Base-by-base conservation (phyloP, 1,140 invertebrate species). In the Anagrus nilaparvatae region DNA sequence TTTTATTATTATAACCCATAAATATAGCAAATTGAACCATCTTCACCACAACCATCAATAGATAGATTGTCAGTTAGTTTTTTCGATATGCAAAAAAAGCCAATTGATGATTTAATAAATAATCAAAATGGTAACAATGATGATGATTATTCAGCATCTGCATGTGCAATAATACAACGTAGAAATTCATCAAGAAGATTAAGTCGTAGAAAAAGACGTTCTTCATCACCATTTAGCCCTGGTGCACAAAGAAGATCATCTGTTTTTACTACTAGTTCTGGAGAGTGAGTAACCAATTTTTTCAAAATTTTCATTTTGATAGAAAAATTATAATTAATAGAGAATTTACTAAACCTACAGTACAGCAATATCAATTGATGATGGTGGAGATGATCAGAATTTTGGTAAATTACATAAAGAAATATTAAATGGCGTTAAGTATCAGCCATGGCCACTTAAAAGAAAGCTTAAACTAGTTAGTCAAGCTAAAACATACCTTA, bases 401-500 rank as follows among this genome's bases (percentile, higher is more conserved):
- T 84, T 89, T 54, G 87, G 94, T 59, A 91, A 84, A 48, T 64
- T 94, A 16, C 91, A 97, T 62, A 96, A 96, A 61, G 90, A 96
- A 63, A 87, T 97, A 0, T 71, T 96, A 28, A 79, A 81, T 39
- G 87, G 82, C 19, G 82, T 94, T 3, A 87, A 88, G 54, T 77
- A 84, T 47, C 90, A 96, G 56, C 87, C 91, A 3, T 89, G 91
- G 80, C 76, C 78, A 21, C 88, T 96, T 71, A 66, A 80, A 40
- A 77, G 85, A 49, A 95, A 95, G 62, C 67, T 94, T 6, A 82
- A 82, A 58, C 70, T 93, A 9, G 82, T 93, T 5, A 72, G 83
- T 46, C 80, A 87, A 67, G 89, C 91, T 0, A 91, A 92, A 63
- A 70, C 74, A 30, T 95, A 90, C 59, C 81, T 96, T 13, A 81